These are phyloP conservation scores for Theristus sp. DNA, from an alignment of 2,888 invertebrate genomes.

Conservation along the genomic window DNA sequence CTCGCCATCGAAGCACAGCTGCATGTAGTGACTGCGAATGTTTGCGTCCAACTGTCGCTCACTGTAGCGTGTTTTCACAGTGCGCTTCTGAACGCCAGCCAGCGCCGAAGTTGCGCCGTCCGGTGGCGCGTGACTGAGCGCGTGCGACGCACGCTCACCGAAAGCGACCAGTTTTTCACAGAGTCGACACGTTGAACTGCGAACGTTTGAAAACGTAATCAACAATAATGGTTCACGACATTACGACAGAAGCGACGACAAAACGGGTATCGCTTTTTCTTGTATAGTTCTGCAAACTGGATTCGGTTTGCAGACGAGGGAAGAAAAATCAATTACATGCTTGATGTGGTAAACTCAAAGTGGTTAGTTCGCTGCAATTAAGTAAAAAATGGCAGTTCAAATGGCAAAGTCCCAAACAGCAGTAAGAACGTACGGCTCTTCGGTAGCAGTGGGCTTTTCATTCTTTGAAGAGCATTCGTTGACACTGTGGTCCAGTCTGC, in stretches of 20 bases:
- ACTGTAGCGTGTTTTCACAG: neutral
- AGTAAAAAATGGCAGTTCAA: too few relatives aligned
- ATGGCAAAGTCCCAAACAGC: neutral
- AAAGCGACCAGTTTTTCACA: neutral
- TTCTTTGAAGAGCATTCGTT: neutral
- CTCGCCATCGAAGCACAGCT: neutral
- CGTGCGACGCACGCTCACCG: neutral
- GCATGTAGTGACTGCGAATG: neutral
- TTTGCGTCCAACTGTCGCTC: neutral
- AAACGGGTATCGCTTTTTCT: neutral
- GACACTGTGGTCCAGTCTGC: neutral
- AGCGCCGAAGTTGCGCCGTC: neutral
- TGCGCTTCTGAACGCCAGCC: neutral
- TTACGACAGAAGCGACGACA: neutral
- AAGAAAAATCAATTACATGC: too few relatives aligned
- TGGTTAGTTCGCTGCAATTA: too few relatives aligned
- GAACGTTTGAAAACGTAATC: too few relatives aligned
- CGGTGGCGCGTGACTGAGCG: neutral
- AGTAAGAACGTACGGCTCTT: neutral
- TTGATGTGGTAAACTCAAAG: too few relatives aligned
- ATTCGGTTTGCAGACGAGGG: too few relatives aligned
- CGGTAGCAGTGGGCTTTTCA: neutral
- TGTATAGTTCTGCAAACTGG: too few relatives aligned
- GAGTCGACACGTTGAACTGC: neutral
- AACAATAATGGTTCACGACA: too few relatives aligned